Percentiles rank a stretch among this genome's conserved stretches.
These are phyloP conservation scores for Ferdinandea cuprea DNA, from an alignment of 2,888 invertebrate genomes.

Conservation along the genomic window DNA sequence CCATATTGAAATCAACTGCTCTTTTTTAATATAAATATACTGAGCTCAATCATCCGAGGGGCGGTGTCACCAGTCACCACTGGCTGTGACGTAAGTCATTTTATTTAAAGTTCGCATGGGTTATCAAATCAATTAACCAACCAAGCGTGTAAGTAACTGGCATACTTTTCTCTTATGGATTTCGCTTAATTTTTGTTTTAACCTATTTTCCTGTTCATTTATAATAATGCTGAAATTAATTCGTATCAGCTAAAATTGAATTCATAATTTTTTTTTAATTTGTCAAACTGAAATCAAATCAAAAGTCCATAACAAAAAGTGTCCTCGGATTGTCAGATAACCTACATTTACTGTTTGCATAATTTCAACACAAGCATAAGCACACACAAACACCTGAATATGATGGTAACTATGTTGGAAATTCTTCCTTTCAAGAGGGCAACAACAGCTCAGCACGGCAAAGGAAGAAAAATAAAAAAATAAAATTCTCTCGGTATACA, in stretches of 20 bases:
- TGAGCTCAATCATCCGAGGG: too few relatives aligned
- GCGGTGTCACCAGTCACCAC: too few relatives aligned
- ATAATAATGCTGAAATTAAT: conserved; percentile 25
- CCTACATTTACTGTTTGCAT: conserved; percentile 69
- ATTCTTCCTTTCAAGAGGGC: conserved; percentile 44
- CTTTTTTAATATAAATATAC: too few relatives aligned
- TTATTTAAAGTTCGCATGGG: too few relatives aligned
- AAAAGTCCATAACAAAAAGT: conserved; percentile 52
- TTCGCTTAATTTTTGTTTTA: conserved; percentile 17
- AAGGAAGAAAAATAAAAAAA: not conserved
- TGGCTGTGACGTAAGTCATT: too few relatives aligned
- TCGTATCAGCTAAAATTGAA: not conserved
- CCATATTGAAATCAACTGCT: too few relatives aligned
- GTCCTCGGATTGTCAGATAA: conserved; percentile 71
- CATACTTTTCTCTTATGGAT: too few relatives aligned
- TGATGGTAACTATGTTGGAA: conserved; percentile 52
- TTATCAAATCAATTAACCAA: too few relatives aligned
- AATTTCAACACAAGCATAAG: conserved; percentile 27
- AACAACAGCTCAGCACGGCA: conserved; percentile 5
- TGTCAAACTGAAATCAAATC: conserved; percentile 63
- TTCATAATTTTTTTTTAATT: conserved; percentile 53
- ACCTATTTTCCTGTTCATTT: conserved; percentile 3
- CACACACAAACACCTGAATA: conserved; percentile 31
- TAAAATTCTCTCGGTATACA: too few relatives aligned
- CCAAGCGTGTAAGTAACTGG: too few relatives aligned